Conservation (phyloP, 2,113 vertebrate species). For the Hyperopisus bebe region DNA sequence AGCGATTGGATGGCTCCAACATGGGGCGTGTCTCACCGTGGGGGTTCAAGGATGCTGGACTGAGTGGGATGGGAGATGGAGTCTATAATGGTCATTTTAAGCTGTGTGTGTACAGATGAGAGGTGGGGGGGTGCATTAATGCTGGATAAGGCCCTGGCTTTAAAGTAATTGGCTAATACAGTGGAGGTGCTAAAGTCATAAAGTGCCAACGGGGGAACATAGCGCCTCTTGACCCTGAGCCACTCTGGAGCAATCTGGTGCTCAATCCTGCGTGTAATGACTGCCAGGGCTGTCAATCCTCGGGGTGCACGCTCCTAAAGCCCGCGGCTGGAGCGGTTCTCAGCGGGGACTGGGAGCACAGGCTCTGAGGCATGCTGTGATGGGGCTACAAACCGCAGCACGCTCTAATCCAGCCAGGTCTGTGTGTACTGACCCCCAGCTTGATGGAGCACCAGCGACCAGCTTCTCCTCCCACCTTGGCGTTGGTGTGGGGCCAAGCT, state of each 20-base stretch:
- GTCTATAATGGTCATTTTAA: constrained; percentile 77
- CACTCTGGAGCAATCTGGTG: constrained; percentile 99
- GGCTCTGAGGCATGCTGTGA: background rate
- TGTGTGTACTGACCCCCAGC: background rate
- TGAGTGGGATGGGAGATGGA: constrained; percentile 28
- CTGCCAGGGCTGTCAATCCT: constrained; percentile 98
- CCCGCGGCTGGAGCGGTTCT: constrained; percentile 75
- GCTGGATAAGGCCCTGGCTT: constrained; percentile 73
- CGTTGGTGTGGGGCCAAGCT: background rate
- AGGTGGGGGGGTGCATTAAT: constrained; percentile 56
- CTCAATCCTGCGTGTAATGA: constrained; percentile 99
- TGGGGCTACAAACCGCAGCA: constrained; percentile 63
- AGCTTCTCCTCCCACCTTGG: background rate
- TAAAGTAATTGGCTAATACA: constrained; percentile 99
- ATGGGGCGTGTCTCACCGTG: constrained; percentile 49
- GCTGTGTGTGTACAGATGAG: constrained; percentile 23
- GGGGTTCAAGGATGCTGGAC: constrained; percentile 41
- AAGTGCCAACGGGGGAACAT: constrained; percentile 96
- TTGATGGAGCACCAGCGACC: background rate
- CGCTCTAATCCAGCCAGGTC: constrained; percentile 48
- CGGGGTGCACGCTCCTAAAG: constrained; percentile 78
- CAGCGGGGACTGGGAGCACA: constrained; percentile 65
- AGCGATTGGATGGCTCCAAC: constrained; percentile 67
- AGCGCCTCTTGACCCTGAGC: constrained; percentile 96
- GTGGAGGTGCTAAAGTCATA: constrained; percentile 98